Conservation (phyloP, 2,113 vertebrate genomes). For the Prochilodus magdalenae region DNA sequence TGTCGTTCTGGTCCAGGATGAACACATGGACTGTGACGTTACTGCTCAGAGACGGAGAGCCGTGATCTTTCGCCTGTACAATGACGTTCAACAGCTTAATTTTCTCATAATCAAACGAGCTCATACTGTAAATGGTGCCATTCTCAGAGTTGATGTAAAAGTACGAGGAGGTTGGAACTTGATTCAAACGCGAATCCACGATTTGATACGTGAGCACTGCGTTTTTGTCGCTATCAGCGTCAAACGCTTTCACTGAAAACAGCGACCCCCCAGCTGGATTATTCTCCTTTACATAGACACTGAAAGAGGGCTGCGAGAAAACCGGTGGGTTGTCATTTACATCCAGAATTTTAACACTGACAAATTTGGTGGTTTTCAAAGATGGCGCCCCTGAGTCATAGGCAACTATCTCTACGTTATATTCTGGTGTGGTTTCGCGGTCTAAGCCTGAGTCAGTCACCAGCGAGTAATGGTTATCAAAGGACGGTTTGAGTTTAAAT, state of each 20-base stretch:
- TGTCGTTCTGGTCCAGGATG: constrained; percentile 79
- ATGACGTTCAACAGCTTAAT: constrained; percentile 74
- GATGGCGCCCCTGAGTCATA: constrained; percentile 79
- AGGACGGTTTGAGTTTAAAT: constrained; percentile 64
- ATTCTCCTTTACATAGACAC: constrained; percentile 77
- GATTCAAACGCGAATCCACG: constrained; percentile 70
- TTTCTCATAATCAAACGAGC: constrained; percentile 80
- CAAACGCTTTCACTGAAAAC: constrained; percentile 79
- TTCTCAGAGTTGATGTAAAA: constrained; percentile 84
- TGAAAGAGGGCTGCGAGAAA: constrained; percentile 69
- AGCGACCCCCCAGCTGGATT: constrained; percentile 78
- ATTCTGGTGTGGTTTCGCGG: constrained; percentile 76
- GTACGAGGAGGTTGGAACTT: constrained; percentile 76
- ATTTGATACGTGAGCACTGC: constrained; percentile 80
- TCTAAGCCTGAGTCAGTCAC: constrained; percentile 57
- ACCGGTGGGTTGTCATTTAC: constrained; percentile 84
- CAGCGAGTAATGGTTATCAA: constrained; percentile 64
- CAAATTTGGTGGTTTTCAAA: constrained; percentile 70
- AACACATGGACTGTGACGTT: constrained; percentile 76
- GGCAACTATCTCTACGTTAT: constrained; percentile 81
- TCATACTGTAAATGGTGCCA: constrained; percentile 76
- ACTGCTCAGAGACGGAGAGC: constrained; percentile 73
- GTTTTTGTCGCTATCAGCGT: constrained; percentile 79
- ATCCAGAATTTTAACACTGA: constrained; percentile 78
- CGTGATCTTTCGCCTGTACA: constrained; percentile 77